Evolutionary conservation across 2,113 vertebrate genomes (phyloP).

Genomic region (Pomatorhinus ruficollis): DNA sequence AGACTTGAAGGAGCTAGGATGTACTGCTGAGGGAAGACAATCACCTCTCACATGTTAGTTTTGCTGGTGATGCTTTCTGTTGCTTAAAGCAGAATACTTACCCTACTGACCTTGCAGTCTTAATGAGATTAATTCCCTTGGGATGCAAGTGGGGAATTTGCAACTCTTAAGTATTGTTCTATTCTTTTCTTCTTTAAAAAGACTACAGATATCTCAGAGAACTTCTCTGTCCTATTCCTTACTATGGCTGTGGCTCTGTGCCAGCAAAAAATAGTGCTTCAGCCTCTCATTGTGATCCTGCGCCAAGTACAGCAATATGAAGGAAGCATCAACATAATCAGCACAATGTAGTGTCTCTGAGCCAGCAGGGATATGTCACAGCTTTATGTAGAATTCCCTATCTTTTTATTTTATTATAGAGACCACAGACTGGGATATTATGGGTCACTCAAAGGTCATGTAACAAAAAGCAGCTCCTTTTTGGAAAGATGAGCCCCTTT

Average conservation of each 20-base stretch:
- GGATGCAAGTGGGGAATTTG: neutral
- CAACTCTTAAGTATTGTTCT: conserved; percentile 7
- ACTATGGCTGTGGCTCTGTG: conserved; percentile 47
- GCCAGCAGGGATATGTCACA: conserved; percentile 75
- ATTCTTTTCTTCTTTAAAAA: conserved; percentile 2
- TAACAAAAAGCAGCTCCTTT: conserved; percentile 62
- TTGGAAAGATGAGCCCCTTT: conserved; percentile 52
- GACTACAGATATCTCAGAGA: neutral
- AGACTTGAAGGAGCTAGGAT: neutral
- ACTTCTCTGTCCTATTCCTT: conserved; percentile 2
- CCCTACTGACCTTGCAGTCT: neutral
- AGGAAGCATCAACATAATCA: conserved; percentile 76
- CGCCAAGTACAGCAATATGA: conserved; percentile 77
- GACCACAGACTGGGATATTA: conserved; percentile 72
- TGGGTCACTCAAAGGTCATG: conserved; percentile 72
- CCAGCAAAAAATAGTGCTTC: conserved; percentile 68
- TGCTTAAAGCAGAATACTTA: neutral
- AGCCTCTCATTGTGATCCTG: conserved; percentile 70
- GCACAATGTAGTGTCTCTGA: conserved; percentile 67
- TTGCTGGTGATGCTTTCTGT: neutral
- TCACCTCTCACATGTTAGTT: neutral
- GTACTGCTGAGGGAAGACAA: neutral
- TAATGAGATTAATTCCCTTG: neutral
- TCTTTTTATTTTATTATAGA: conserved; percentile 74
- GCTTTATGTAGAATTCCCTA: conserved; percentile 67